These are phyloP conservation scores for Sycophila texana DNA, from an alignment of 2,888 invertebrate genomes.

Conservation along the genomic window DNA sequence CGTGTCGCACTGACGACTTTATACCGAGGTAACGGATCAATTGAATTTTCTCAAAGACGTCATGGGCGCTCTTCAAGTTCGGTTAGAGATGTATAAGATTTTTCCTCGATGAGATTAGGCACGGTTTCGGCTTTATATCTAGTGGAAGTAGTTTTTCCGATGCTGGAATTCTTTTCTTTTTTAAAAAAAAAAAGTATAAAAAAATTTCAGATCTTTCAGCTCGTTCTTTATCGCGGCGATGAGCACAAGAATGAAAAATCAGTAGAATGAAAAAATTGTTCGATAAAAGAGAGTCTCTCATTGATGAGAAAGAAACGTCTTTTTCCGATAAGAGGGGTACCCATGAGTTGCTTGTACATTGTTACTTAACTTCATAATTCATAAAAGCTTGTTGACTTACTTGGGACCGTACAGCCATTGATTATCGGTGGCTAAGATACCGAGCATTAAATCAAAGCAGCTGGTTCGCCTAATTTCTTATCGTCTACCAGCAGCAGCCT, in stretches of 20 bases:
- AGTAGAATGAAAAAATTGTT: slow-evolving; percentile 8
- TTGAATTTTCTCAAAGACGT: slow-evolving; percentile 26
- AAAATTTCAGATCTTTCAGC: not conserved
- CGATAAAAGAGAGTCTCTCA: not conserved
- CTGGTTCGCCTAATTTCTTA: slow-evolving; percentile 56
- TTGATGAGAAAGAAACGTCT: slow-evolving; percentile 6
- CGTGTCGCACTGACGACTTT: slow-evolving; percentile 22
- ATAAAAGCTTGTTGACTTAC: slow-evolving; percentile 23
- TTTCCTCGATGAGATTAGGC: too few relatives aligned
- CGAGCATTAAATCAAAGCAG: slow-evolving; percentile 11
- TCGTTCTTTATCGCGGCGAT: not conserved
- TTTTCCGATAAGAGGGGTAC: slow-evolving; percentile 25
- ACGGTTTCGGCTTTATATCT: too few relatives aligned
- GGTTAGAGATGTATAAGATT: not conserved
- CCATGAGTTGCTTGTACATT: slow-evolving; percentile 21
- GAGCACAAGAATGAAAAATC: not conserved
- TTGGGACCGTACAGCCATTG: not conserved
- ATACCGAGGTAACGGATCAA: slow-evolving; percentile 40
- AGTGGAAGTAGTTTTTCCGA: too few relatives aligned
- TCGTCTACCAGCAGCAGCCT: slow-evolving; percentile 44
- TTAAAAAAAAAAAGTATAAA: too few relatives aligned
- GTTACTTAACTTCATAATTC: slow-evolving; percentile 17
- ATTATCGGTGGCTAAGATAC: slow-evolving; percentile 22
- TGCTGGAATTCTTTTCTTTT: too few relatives aligned
- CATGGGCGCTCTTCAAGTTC: not conserved